Evolutionary conservation across 2,888 invertebrate genomes (phyloP), one percentile per base, ranked within the genome.

Genomic region (Arctia plantaginis): DNA sequence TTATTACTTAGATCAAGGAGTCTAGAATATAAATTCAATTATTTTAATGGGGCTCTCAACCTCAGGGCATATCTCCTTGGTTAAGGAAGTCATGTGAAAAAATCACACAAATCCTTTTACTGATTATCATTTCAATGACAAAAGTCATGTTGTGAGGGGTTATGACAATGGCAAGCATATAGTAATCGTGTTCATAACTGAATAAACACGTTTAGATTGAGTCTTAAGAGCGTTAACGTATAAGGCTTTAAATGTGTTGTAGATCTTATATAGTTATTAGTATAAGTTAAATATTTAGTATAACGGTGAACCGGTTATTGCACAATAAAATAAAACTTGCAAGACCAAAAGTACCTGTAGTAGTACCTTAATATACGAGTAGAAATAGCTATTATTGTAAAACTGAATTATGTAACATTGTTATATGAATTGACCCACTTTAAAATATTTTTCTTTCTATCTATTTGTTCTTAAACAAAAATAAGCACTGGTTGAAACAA

Each of bases 121-220:
- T 89, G 90, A 94, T 95, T 95, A 94, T 95, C 95, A 95, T 95
- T 95, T 94, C 87, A 94, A 95, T 95, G 93, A 95, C 92, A 94
- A 91, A 93, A 94, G 92, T 94, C 92, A 92, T 90, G 88, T 90
- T 90, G 82, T 86, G 83, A 92, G 89, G 93, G 94, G 91, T 80
- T 77, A 76, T 71, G 75, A 94, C 90, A 94, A 93, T 89, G 80
- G 86, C 59, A 69, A 59, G 78, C 75, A 83, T 76, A 82, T 85
- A 84, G 85, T 87, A 87, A 84, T 84, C 79, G 77, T 73, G 78
- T 80, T 83, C 72, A 73, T 73, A 80, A 79, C 74, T 71, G 77
- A 82, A 81, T 75, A 78, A 82, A 82, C 68, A 51, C 39, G 20
- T 66, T 65, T 41, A 30, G 44, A 73, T 47, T 59, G 41, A 69